Percentiles rank a stretch among this genome's conserved stretches.
Evolutionary conservation across 2,888 invertebrate genomes (phyloP).

Genomic region (Aphodius granarius): DNA sequence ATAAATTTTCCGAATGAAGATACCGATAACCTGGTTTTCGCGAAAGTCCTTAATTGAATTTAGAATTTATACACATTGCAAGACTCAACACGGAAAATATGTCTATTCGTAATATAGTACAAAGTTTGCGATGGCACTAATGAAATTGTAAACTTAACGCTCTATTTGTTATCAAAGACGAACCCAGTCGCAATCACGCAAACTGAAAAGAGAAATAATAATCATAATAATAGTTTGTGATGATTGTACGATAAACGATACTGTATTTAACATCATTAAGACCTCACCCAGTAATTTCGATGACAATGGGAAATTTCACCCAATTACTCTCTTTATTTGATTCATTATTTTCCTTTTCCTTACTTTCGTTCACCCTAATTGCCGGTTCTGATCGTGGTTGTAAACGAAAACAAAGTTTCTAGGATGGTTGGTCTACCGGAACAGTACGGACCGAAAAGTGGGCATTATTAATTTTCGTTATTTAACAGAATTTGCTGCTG

Average conservation of each 20-base stretch:
- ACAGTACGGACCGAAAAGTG: background rate
- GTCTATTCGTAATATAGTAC: background rate
- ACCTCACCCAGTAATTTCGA: background rate
- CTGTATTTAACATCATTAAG: background rate
- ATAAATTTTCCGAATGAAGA: background rate
- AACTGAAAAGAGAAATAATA: background rate
- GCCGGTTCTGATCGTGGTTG: background rate
- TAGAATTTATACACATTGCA: background rate
- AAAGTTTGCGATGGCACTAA: background rate
- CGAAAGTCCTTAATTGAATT: background rate
- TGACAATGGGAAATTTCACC: background rate
- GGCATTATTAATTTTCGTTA: background rate
- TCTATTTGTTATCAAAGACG: constrained; percentile 12
- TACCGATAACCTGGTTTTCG: background rate
- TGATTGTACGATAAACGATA: background rate
- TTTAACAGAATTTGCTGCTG: background rate
- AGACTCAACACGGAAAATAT: background rate
- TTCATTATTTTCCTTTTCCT: background rate
- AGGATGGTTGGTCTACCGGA: background rate
- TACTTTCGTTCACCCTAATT: background rate
- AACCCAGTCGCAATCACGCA: background rate
- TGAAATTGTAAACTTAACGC: background rate
- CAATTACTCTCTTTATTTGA: background rate
- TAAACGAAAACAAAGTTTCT: background rate
- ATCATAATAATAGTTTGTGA: background rate